Conservation (phyloP, 2,797 vertebrate genomes). For the Aeoliscus strigatus region DNA sequence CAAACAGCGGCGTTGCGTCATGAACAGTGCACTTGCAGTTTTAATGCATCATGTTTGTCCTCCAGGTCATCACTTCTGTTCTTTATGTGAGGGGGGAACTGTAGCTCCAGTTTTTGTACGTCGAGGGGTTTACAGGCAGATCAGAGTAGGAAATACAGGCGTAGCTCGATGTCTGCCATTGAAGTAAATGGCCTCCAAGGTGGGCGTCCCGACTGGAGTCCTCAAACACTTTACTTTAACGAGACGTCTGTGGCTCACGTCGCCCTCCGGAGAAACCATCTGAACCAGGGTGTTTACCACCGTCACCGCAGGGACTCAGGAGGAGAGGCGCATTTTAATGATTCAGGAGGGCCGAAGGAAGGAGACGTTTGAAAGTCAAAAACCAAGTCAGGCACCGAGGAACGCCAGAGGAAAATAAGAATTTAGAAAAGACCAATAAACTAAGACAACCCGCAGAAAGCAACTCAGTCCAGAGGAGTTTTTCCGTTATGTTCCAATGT, state of each 20-base stretch:
- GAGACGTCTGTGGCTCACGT: too few species aligned
- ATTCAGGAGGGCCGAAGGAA: slow-evolving; percentile 61
- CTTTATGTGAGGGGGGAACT: too few species aligned
- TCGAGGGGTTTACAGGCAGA: too few species aligned
- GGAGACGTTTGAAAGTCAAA: slow-evolving; percentile 57
- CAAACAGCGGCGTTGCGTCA: slow-evolving; percentile 44
- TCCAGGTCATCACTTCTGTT: slow-evolving; percentile 7
- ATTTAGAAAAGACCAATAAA: slow-evolving; percentile 33
- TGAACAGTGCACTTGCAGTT: slow-evolving; percentile 13
- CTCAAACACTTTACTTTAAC: too few species aligned
- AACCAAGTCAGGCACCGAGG: slow-evolving; percentile 44
- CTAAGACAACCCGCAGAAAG: too few species aligned
- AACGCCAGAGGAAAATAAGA: slow-evolving; percentile 19
- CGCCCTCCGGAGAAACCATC: slow-evolving; percentile 28
- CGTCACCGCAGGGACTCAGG: slow-evolving; percentile 45
- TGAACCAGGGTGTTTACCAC: slow-evolving; percentile 50
- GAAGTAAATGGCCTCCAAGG: too few species aligned
- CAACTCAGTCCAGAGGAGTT: too few species aligned
- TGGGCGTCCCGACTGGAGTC: too few species aligned
- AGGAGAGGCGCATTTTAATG: slow-evolving; percentile 60
- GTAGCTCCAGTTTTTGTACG: too few species aligned
- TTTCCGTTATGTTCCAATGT: too few species aligned
- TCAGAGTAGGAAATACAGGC: too few species aligned
- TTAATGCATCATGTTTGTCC: slow-evolving; percentile 15
- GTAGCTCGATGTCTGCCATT: too few species aligned